Base-by-base conservation (phyloP, 2,797 vertebrate genomes). In the Parambassis ranga region DNA sequence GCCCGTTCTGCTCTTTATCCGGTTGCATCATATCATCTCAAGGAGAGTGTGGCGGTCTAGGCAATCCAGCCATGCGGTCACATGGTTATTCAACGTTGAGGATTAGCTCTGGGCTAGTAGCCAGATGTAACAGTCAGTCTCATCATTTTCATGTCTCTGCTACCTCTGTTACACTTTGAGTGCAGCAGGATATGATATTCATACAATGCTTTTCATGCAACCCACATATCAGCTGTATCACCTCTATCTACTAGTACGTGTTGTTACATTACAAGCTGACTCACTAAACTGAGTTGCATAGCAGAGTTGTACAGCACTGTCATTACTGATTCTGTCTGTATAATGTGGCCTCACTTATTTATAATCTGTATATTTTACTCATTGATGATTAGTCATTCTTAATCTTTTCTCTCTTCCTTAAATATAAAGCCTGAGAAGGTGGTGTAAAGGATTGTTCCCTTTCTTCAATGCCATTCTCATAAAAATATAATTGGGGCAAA, bases 21-120 rank as follows among this genome's bases (percentile, higher is more conserved):
- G 48, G 68, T 87, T 84, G 83, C 83, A 90, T 90, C 87, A 89
- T 85, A 87, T 87, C 72, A 85, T 85, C 65, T 79, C 58, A 22
- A 51, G 37, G 59, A 82, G 63, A 82, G 61, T 32, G 59, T 82
- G 81, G 66, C 71, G 71, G 77, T 72, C 53, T 36, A 59, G 64
- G 68, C 57, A 48, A 77, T 73, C 38, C 69, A 81, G 68, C 61
- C 84, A 53, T 72, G 74, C 49, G 59, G 74, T 71, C 80, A 70
- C 72, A 77, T 63, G 66, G 66, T 74, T 83, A 77, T 78, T 83
- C 62, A 76, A 56, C 83, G 61, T 62, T 74, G 71, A 70, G 77
- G 82, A 82, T 75, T 75, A 71, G 73, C 69, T 83, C 68, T 69
- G 69, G 82, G 85, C 77, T 67, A 72, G 64, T 62, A 46, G 83